Conservation (phyloP, 2,113 vertebrate species). For the Trogon melanurus region DNA sequence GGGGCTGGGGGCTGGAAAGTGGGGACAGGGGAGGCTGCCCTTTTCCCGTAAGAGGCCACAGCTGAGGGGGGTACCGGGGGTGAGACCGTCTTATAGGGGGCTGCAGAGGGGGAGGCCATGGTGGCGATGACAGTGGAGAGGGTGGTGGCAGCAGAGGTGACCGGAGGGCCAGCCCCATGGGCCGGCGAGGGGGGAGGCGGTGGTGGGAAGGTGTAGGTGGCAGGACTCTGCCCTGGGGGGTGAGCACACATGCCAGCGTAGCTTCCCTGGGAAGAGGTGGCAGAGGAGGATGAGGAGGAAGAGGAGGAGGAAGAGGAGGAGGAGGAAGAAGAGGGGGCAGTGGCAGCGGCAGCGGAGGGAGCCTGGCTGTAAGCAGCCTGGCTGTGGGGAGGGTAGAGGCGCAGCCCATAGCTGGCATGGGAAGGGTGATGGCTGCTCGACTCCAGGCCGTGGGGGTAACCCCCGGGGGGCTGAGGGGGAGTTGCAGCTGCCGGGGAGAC, state of each 20-base stretch:
- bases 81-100: conserved; percentile 72
- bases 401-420: conserved; percentile 70
- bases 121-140: conserved; percentile 75
- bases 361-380: conserved; percentile 69
- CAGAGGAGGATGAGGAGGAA: conserved; percentile 9
- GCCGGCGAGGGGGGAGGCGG: conserved; percentile 37
- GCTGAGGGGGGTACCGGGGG: conserved; percentile 60
- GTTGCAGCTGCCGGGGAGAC: conserved; percentile 7
- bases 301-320: not conserved
- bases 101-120: conserved; percentile 72
- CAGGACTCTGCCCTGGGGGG: conserved; percentile 70
- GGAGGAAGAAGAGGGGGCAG: not conserved
- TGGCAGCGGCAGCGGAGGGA: not conserved
- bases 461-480: conserved; percentile 41
- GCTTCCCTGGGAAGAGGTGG: conserved; percentile 66
- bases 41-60: conserved; percentile 60
- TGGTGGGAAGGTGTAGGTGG: conserved; percentile 66
- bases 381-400: conserved; percentile 73
- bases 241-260: conserved; percentile 64
- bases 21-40: conserved; percentile 64
- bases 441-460: conserved; percentile 71
- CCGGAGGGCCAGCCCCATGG: conserved; percentile 59
- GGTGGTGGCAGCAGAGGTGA: conserved; percentile 72
- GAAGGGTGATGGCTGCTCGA: conserved; percentile 57
- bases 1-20: conserved; percentile 72